Percentiles rank a stretch among this genome's conserved stretches.
phyloP scores from a whole-genome alignment of 35 echinoderm and acorn worm genomes.

The Lytechinus pictus region DNA sequence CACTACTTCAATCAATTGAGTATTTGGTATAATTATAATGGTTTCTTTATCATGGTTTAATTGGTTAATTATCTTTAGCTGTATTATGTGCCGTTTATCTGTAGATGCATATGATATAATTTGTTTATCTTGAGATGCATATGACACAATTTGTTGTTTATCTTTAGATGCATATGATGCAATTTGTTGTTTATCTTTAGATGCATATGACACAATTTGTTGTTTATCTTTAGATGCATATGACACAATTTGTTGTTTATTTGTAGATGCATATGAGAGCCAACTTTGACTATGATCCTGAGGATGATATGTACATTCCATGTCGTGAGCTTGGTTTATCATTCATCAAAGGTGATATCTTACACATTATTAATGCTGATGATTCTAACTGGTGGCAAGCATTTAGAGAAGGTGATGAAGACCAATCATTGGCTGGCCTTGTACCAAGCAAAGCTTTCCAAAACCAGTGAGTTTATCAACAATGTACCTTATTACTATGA shows the following conservation, averaged over 20 bases:
- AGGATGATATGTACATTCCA: constrained; percentile 98
- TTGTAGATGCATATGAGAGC: constrained; percentile 80
- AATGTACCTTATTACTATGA: too few species aligned
- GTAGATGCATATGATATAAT: too few species aligned
- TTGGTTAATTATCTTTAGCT: too few species aligned
- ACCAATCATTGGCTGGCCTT: constrained; percentile 89
- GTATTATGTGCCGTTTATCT: too few species aligned
- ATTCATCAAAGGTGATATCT: constrained; percentile 92
- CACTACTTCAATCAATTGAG: too few species aligned
- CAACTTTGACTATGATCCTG: constrained; percentile 92
- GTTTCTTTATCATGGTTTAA: too few species aligned
- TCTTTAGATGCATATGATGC: too few species aligned
- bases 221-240: constrained; percentile 63
- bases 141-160: too few species aligned
- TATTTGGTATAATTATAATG: too few species aligned
- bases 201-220: too few species aligned
- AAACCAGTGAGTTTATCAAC: constrained; percentile 72
- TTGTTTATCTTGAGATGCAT: too few species aligned
- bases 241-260: not conserved
- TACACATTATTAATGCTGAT: constrained; percentile 89
- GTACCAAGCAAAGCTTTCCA: constrained; percentile 91
- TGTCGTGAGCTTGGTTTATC: constrained; percentile 91
- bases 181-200: too few species aligned
- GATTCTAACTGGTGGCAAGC: constrained; percentile 98
- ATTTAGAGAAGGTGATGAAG: constrained; percentile 91